phyloP scores from a whole-genome alignment of 2,113 vertebrate species.

The Falco punctatus region DNA sequence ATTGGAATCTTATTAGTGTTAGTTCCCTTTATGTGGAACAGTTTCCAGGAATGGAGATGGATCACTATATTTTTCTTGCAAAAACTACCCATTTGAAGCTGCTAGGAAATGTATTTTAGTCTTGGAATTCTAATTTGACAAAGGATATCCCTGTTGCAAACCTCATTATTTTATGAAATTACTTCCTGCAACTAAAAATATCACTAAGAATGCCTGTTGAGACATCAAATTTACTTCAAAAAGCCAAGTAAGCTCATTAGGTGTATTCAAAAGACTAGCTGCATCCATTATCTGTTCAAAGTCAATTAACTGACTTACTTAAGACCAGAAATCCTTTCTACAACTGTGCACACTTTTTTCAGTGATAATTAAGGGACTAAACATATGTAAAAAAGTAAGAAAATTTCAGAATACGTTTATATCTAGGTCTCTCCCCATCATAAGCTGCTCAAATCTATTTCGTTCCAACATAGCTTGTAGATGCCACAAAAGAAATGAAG shows the following conservation, averaged over 20 bases:
- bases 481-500: neutral
- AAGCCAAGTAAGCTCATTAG: conserved; percentile 7
- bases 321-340: neutral
- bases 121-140: neutral
- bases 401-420: neutral
- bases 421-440: neutral
- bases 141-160: neutral
- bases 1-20: neutral
- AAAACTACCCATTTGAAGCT: neutral
- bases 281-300: neutral
- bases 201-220: neutral
- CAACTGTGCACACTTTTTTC: neutral
- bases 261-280: conserved; percentile 3
- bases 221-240: conserved; percentile 35
- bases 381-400: neutral
- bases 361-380: neutral
- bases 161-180: conserved; percentile 23
- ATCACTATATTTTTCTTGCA: neutral
- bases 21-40: neutral
- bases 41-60: neutral
- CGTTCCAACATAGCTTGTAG: neutral
- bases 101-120: neutral
- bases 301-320: conserved; percentile 2
- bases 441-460: neutral
- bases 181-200: conserved; percentile 39